Evolutionary conservation across 1,140 invertebrate species (phyloP).

Genomic region (Protaetia brevitarsis): DNA sequence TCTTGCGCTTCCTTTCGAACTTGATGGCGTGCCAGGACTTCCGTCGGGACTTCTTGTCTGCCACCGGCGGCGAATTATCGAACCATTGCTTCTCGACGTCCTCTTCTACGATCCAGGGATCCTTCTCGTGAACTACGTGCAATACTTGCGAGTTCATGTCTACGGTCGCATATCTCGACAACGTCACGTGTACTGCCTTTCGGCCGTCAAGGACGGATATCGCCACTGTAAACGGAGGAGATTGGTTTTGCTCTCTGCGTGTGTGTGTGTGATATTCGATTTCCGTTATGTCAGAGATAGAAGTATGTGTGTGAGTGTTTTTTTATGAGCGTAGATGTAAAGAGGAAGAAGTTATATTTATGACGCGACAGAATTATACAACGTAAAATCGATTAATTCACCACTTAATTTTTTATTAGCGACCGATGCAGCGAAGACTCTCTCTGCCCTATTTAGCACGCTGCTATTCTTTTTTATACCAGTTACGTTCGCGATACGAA

Average conservation of each 20-base stretch:
- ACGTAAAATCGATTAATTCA: constrained; percentile 4
- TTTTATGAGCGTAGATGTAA: background rate
- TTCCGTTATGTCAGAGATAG: constrained; percentile 4
- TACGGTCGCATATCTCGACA: constrained; percentile 6
- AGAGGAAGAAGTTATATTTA: background rate
- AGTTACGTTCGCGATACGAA: too few species aligned
- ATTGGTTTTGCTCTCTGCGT: background rate
- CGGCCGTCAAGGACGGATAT: background rate
- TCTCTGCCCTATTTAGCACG: background rate
- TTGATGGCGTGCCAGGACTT: constrained; percentile 73
- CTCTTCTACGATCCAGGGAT: constrained; percentile 48
- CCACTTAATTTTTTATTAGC: background rate
- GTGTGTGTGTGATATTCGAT: background rate
- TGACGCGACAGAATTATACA: too few species aligned
- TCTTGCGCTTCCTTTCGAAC: constrained; percentile 63
- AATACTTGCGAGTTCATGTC: constrained; percentile 42
- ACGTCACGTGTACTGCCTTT: background rate
- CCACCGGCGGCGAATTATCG: constrained; percentile 40
- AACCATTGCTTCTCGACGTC: constrained; percentile 52
- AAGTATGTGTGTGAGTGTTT: background rate
- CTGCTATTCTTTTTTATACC: background rate
- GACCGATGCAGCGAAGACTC: background rate
- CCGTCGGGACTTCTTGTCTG: constrained; percentile 51
- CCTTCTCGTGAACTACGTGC: constrained; percentile 44
- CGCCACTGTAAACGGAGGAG: background rate